A percentile compares a stretch with the other conserved stretches of the same genome.
Conservation (phyloP, 2,113 vertebrate genomes). For the Solenodon paradoxus region DNA sequence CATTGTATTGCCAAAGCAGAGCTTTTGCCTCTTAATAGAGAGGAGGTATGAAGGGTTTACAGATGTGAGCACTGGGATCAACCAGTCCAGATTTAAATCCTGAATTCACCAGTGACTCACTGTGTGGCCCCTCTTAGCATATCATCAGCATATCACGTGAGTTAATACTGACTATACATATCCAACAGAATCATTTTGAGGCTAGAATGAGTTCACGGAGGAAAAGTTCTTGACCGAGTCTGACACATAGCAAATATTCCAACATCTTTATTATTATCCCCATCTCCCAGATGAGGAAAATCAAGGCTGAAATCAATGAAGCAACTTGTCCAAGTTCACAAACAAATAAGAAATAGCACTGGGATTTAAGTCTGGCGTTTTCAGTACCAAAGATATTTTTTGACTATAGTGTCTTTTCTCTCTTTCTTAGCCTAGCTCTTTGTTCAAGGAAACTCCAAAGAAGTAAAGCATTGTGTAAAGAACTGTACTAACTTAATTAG, state of each 20-base stretch:
- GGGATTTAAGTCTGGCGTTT: neutral
- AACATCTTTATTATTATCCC: neutral
- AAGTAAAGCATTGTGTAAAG: neutral
- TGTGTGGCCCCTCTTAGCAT: no score
- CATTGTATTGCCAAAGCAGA: neutral
- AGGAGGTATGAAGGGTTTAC: neutral
- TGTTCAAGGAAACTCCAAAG: neutral
- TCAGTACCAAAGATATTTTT: neutral
- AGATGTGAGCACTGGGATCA: neutral
- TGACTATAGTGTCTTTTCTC: neutral
- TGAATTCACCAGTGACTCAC: neutral
- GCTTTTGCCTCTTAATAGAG: neutral
- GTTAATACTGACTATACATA: neutral
- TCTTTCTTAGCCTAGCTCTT: neutral
- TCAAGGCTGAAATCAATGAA: neutral
- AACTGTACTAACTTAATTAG: neutral
- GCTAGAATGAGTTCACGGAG: neutral
- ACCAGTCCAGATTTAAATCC: neutral
- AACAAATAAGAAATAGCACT: neutral
- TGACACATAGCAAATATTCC: neutral
- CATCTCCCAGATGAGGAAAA: no score
- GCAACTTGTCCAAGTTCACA: neutral
- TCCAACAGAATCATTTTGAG: neutral
- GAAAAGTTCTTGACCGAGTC: neutral
- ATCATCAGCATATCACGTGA: no score